Percentiles rank a stretch among this genome's conserved stretches.
Conservation (phyloP, 2,888 invertebrate genomes). For the Polymixis lichenea region DNA sequence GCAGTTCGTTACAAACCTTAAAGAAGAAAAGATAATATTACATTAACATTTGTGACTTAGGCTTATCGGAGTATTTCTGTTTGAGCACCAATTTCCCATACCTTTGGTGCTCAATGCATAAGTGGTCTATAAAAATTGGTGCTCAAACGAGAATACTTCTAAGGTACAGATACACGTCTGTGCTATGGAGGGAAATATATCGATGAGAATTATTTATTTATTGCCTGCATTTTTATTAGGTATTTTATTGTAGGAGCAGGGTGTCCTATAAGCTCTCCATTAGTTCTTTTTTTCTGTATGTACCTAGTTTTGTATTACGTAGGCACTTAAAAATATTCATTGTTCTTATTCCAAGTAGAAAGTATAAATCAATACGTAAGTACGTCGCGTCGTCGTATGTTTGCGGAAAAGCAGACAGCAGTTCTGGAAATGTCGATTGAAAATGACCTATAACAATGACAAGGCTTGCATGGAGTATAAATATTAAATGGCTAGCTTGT, state of each 20-base stretch:
- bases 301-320: slow-evolving; percentile 2
- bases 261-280: slow-evolving; percentile 12
- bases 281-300: neutral
- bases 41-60: slow-evolving; percentile 57
- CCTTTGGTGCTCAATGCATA: no score
- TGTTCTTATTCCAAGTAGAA: neutral
- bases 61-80: neutral
- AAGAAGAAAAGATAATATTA: slow-evolving; percentile 57
- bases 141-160: no score
- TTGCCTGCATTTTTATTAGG: slow-evolving; percentile 16
- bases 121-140: no score
- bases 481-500: slow-evolving; percentile 56
- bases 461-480: slow-evolving; percentile 48
- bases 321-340: slow-evolving; percentile 6
- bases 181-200: slow-evolving; percentile 59
- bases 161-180: slow-evolving; percentile 48
- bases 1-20: slow-evolving; percentile 76
- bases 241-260: slow-evolving; percentile 2
- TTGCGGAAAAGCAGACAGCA: slow-evolving; percentile 20
- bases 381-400: slow-evolving; percentile 24
- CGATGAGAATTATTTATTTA: slow-evolving; percentile 14
- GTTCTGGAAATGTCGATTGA: slow-evolving; percentile 35
- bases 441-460: slow-evolving; percentile 38
- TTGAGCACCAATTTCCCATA: no score
- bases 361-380: neutral